Conservation (phyloP, 2,888 invertebrate genomes). For the Hartigia nigra region DNA sequence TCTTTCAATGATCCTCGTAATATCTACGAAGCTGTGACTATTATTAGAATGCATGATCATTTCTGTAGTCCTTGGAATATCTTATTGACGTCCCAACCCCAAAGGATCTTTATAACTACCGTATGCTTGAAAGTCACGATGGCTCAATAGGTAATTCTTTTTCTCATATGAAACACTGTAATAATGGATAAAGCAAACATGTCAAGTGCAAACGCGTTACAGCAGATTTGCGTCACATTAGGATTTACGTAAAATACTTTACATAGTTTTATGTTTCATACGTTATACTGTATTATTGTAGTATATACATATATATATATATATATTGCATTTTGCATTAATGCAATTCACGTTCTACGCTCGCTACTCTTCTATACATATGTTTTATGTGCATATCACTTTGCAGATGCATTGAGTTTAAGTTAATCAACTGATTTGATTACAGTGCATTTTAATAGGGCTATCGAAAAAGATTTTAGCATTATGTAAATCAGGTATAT, state of each 20-base stretch:
- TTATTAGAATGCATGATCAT: neutral
- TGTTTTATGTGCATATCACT: neutral
- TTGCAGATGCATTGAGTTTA: neutral
- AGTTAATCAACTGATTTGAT: neutral
- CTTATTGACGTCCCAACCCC: neutral
- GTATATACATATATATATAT: neutral
- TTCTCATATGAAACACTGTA: neutral
- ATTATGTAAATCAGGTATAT: no score
- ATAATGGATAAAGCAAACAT: neutral
- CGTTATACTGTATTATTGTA: no score
- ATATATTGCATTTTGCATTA: neutral
- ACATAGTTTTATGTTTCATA: neutral
- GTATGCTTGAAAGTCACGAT: no score
- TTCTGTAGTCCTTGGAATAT: neutral
- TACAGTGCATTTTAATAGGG: neutral
- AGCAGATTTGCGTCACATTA: neutral
- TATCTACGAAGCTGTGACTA: neutral
- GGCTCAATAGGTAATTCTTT: neutral
- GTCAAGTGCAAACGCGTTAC: neutral
- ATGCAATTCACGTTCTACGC: no score
- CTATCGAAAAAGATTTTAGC: neutral
- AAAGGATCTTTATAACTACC: neutral
- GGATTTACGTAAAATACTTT: neutral
- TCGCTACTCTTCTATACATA: no score
- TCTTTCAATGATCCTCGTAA: neutral